Evolutionary conservation across 1,140 invertebrate species (phyloP), one percentile per base, ranked within the genome.

Genomic region (Anoplolepis gracilipes): DNA sequence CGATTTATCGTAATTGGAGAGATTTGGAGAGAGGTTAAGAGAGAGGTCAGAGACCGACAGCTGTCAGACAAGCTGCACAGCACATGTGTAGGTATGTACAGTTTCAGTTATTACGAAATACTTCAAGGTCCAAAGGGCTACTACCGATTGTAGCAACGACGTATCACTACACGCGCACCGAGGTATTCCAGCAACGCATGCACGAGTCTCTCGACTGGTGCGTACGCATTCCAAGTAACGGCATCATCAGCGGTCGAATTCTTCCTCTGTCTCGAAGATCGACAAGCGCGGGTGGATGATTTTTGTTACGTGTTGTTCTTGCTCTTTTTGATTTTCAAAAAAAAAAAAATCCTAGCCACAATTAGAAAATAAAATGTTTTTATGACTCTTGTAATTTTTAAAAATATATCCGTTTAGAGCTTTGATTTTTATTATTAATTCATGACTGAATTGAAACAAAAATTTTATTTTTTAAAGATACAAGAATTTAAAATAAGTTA

Each of bases 221-320:
- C 30, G 64, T 78, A 87, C 85, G 65, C 82, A 87, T 87, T 87
- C 85, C 85, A 87, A 85, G 49, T 85, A 87, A 87, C 85, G 85
- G 85, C 85, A 87, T 72, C 82, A 64, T 72, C 82, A 28, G 46
- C 69, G 57, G 22, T 85, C 72, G 65, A 77, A 87, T 87, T 85
- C 85, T 85, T 86, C 59, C 11, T 64, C 8, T 13, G 30, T 19
- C 19, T 39, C 70, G 28, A 13, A 30, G 78, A 78, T 78, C 65
- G 73, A 85, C 49, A 49, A 65, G 42, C 72, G 62, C 73, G 85
- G 84, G 81, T 85, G 81, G 28, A 67, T 30, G 42, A 72, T 36
- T 67, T n/a, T n/a, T n/a, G n/a, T n/a, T n/a, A n/a, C n/a, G n/a
- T n/a, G n/a, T n/a, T n/a, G n/a, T n/a, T n/a, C 8, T n/a, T 2